phyloP scores from a whole-genome alignment of 2,113 vertebrate species.

The Antechinus stuartii region DNA sequence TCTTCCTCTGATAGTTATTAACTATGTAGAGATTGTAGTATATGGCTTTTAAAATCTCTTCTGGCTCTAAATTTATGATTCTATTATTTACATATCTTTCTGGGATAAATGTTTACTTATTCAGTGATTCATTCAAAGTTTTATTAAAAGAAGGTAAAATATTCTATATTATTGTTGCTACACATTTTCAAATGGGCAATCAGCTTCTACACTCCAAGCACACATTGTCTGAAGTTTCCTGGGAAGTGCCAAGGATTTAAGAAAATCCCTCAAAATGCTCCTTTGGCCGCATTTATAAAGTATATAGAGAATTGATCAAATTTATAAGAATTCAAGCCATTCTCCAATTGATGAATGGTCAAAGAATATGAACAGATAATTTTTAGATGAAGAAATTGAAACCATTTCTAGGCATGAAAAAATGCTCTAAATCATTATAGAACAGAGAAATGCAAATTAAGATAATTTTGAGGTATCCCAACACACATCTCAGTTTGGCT shows the following conservation, averaged over 20 bases:
- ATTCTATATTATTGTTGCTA: not conserved
- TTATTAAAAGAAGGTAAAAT: not conserved
- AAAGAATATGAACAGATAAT: no score
- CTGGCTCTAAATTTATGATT: not conserved
- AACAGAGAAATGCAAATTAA: no score
- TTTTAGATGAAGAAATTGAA: no score
- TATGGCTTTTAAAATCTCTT: not conserved
- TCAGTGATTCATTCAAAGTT: not conserved
- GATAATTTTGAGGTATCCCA: no score
- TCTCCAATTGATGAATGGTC: no score
- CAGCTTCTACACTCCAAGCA: not conserved
- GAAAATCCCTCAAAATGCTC: not conserved
- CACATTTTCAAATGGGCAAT: not conserved
- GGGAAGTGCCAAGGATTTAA: not conserved
- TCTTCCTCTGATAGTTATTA: not conserved
- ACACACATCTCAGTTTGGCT: no score
- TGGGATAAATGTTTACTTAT: not conserved
- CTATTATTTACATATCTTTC: not conserved
- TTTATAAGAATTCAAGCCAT: no score
- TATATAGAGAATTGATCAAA: no score
- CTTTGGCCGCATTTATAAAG: not conserved
- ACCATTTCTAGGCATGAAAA: no score
- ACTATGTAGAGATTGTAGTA: not conserved
- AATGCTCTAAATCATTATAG: no score
- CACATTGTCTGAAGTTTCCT: not conserved